phyloP scores from a whole-genome alignment of 2,797 vertebrate species.

The Galagoides demidoff region DNA sequence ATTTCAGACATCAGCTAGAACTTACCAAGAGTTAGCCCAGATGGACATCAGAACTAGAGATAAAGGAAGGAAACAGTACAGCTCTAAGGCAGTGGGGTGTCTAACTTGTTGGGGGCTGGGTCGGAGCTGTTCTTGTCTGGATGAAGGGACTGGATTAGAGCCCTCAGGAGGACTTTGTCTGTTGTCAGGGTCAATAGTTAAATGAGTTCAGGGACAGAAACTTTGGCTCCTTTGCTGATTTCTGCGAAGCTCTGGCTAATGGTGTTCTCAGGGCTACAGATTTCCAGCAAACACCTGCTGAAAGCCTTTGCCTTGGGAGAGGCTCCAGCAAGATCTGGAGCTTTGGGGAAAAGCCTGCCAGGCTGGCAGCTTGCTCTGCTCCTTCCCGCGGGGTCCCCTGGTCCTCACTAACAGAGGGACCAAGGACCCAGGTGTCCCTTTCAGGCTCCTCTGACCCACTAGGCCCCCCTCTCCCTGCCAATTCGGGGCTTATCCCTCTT shows the following conservation, averaged over 20 bases:
- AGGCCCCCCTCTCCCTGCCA: background rate
- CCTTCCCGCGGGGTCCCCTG: background rate
- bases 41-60: background rate
- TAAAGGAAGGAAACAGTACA: background rate
- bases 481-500: slow-evolving; percentile 50
- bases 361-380: background rate
- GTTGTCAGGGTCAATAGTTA: background rate
- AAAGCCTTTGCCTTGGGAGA: background rate
- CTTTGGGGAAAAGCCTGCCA: background rate
- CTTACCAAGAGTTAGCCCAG: background rate
- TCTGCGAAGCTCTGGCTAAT: background rate
- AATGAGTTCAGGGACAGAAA: background rate
- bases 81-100: background rate
- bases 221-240: background rate
- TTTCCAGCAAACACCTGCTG: background rate
- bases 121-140: background rate
- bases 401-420: background rate
- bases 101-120: background rate
- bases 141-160: background rate
- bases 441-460: background rate
- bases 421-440: background rate
- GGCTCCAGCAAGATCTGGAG: background rate
- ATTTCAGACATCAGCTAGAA: background rate
- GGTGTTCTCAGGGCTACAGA: background rate
- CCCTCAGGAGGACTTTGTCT: background rate